Conservation (phyloP, 2,113 vertebrate genomes). For the Ciconia maguari region DNA sequence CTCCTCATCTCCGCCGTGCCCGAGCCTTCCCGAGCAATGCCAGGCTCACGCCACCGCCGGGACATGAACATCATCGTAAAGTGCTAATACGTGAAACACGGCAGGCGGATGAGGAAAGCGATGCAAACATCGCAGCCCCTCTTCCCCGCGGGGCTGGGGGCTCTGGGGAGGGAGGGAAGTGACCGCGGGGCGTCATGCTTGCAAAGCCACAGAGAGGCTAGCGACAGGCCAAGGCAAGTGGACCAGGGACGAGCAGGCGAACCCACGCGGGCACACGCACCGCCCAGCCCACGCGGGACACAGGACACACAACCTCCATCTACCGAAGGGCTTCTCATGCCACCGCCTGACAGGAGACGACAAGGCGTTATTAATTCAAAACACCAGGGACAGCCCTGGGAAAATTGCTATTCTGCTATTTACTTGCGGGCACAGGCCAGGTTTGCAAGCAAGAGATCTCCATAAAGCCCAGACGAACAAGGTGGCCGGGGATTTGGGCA, state of each 20-base stretch:
- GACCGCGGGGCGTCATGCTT: background rate
- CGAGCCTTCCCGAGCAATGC: accelerated
- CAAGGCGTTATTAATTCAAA: background rate
- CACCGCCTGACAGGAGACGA: background rate
- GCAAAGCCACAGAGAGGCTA: background rate
- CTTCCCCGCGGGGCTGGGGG: accelerated
- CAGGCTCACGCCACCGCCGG: background rate
- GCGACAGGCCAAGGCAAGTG: background rate
- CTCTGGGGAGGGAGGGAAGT: background rate
- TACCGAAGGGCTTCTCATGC: background rate
- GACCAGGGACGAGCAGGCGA: background rate
- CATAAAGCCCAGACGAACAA: background rate
- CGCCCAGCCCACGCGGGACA: background rate
- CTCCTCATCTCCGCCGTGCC: accelerated
- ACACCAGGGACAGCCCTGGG: background rate
- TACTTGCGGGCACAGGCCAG: background rate
- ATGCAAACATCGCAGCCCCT: background rate
- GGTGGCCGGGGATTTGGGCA: background rate
- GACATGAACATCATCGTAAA: constrained; percentile 6
- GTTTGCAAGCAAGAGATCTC: background rate
- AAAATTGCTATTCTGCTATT: background rate
- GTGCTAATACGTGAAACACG: background rate
- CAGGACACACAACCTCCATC: background rate
- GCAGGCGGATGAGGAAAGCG: background rate
- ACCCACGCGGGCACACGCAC: background rate